A percentile compares a stretch with the other conserved stretches of the same genome.
Conservation (phyloP, 2,797 vertebrate species). For the Sebastes itinus region DNA sequence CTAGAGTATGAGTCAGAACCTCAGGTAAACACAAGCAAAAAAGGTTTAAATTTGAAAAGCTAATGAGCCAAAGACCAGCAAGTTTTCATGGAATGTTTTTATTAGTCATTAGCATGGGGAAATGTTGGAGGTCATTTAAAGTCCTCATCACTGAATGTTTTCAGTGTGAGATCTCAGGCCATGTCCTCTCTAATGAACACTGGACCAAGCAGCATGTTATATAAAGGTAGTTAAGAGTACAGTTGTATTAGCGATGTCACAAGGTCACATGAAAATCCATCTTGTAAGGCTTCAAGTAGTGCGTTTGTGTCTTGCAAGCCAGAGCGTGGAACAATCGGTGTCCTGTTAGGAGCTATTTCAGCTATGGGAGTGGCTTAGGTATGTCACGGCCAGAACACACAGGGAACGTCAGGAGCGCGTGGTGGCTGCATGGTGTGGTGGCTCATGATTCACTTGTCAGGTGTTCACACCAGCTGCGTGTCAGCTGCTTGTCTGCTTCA, state of each 20-base stretch:
- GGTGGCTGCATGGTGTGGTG: no score
- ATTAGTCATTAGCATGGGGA: not conserved
- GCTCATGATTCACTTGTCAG: no score
- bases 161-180: not conserved
- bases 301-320: no score
- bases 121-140: slow-evolving; percentile 12
- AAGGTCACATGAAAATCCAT: no score
- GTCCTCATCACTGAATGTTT: slow-evolving; percentile 6
- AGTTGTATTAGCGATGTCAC: not conserved
- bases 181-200: slow-evolving; percentile 14
- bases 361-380: no score
- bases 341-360: no score
- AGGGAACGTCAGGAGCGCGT: no score
- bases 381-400: no score
- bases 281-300: no score
- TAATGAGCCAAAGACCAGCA: slow-evolving; percentile 29
- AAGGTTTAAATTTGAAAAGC: not conserved
- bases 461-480: no score
- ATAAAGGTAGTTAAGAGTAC: not conserved
- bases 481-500: no score
- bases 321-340: no score
- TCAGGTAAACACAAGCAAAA: not conserved
- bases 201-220: not conserved
- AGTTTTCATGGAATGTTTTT: not conserved
- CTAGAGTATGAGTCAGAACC: slow-evolving; percentile 6